A percentile compares a stretch with the other conserved stretches of the same genome.
Evolutionary conservation across 35 echinoderm and acorn worm species (phyloP).

Genomic region (Eucidaris tribuloides): DNA sequence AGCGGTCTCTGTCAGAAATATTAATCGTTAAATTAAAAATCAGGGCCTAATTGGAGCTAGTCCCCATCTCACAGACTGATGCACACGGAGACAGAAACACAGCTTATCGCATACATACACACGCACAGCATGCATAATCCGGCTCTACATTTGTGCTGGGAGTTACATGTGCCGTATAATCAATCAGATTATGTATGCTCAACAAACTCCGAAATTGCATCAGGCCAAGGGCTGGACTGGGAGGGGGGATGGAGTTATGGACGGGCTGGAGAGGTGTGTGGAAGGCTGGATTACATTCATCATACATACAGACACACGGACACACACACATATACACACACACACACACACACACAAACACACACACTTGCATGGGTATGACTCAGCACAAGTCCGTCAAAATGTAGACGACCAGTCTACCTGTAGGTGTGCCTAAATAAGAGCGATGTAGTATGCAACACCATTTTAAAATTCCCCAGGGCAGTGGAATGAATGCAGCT

Average conservation of each 20-base stretch:
- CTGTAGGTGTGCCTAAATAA: neutral
- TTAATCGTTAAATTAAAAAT: no score
- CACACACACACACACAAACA: no score
- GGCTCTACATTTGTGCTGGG: conserved; percentile 17
- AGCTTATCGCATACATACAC: conserved; percentile 17
- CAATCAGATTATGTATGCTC: conserved; percentile 36
- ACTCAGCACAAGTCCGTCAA: conserved; percentile 1
- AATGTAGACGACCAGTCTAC: neutral
- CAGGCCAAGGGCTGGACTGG: neutral
- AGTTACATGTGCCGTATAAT: conserved; percentile 18
- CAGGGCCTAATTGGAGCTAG: no score
- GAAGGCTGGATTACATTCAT: conserved; percentile 14
- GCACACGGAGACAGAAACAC: no score
- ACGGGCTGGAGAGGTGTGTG: neutral
- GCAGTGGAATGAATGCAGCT: conserved; percentile 18
- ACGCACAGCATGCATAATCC: conserved; percentile 25
- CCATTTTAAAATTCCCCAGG: conserved; percentile 27
- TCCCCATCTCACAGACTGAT: no score
- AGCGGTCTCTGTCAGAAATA: no score
- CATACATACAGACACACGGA: neutral
- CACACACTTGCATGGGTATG: no score
- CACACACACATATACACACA: no score
- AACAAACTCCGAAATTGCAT: conserved; percentile 34
- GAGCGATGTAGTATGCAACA: neutral
- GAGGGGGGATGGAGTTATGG: neutral